Evolutionary conservation across 35 echinoderm and acorn worm genomes (phyloP).

Genomic region (Lytechinus pictus): DNA sequence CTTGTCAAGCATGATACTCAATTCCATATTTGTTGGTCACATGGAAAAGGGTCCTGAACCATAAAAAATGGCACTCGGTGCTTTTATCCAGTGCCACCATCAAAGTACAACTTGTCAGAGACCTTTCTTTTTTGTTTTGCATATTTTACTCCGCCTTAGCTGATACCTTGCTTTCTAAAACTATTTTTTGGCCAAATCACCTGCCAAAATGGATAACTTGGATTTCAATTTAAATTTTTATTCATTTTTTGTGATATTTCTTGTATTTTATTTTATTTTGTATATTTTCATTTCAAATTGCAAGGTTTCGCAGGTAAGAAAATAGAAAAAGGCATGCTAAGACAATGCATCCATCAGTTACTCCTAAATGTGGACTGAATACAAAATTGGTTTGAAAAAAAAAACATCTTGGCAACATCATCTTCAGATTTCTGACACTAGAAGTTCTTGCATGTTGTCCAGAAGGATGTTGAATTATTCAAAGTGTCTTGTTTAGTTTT

Average conservation of each 20-base stretch:
- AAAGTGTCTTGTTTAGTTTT: too few species aligned
- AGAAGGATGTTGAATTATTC: not conserved
- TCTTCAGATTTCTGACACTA: not conserved
- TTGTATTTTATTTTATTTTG: not conserved
- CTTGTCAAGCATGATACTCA: not conserved
- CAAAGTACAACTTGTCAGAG: not conserved
- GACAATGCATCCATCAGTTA: not conserved
- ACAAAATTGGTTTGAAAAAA: not conserved
- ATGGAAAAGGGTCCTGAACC: too few species aligned
- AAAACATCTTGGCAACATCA: not conserved
- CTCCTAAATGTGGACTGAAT: not conserved
- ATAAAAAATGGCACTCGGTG: too few species aligned
- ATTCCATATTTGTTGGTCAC: not conserved
- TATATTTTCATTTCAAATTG: not conserved
- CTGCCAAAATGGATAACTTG: not conserved
- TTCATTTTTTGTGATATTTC: not conserved
- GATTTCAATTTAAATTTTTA: not conserved
- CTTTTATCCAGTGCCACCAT: too few species aligned
- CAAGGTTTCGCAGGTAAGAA: not conserved
- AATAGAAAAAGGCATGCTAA: not conserved
- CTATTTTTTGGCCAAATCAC: not conserved
- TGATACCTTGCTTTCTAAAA: not conserved
- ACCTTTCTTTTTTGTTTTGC: not conserved
- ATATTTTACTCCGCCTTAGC: not conserved
- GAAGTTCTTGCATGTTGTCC: not conserved